Evolutionary conservation across 37 sponge, comb jelly and placozoan genomes (phyloP), one percentile per base, ranked within the genome.

Genomic region (Ianthella basta): DNA sequence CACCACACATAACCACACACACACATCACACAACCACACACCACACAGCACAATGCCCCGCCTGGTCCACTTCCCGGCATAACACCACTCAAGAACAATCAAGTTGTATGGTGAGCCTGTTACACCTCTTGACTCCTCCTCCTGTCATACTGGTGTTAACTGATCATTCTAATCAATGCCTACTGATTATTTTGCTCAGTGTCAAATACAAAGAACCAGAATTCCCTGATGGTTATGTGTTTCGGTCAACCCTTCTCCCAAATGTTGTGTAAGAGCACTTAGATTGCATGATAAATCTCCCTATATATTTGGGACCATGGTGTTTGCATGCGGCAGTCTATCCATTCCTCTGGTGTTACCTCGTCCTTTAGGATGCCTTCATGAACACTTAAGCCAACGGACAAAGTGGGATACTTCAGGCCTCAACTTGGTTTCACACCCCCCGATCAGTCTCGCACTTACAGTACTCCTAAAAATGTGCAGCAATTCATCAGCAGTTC

Each of bases 141-240:
- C n/a, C n/a, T n/a, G n/a, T n/a, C n/a, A n/a, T n/a, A n/a, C n/a
- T n/a, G n/a, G n/a, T n/a, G n/a, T n/a, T n/a, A n/a, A n/a, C n/a
- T n/a, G n/a, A 65, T 32, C 24, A 65, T 65, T 27, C 67, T 32
- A 4, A 20, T 10, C 81, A 16, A 8, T 35, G 23, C 16, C 23
- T 54, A 29, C 37, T 24, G 29, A 57, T n/a, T 64, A 30, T 34
- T 74, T 27, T 82, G 66, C 34, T 44, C 70, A 90, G 90, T 73
- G 81, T 82, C 16, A 82, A 78, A 19, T 96, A 91, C 78, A 61
- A 80, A 60, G 93, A 97, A 72, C 97, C 95, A 30, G 53, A 81
- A 27, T 94, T 87, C 33, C 85, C 83, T 67, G 36, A 67, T 0
- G 91, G 82, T 25, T 82, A 89, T 61, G 56, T 94, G 10, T 97